Base-by-base conservation (phyloP, 2,888 invertebrate species). In the Cryptocephalus primarius region DNA sequence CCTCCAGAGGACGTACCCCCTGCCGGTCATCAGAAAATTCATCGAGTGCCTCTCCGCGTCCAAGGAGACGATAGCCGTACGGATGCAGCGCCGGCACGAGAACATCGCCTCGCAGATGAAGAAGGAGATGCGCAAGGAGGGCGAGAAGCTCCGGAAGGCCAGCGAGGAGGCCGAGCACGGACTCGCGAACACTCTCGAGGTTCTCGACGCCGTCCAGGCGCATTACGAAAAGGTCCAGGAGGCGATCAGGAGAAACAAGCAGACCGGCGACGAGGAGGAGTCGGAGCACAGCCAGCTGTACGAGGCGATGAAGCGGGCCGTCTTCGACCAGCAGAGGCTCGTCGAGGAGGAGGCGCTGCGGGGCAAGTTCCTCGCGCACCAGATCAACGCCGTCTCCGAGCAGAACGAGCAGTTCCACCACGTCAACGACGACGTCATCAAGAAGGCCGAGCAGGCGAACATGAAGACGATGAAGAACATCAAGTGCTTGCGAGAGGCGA, bases 311-410 rank as follows among this genome's bases (percentile, higher is more conserved):
- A 60, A 61, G 41, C 56, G 50, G 4, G 63, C 68, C 4, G 54
- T 69, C 8, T 55, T 58, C 39, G 68, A 68, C 44, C 66, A 67
- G 4, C 69, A 70, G 44, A 61, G 59, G 48, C 56, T 59, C 43
- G 69, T 69, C 6, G 70, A 69, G 55, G 63, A 67, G 45, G 70
- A 71, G 50, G 67, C 69, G 0, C 62, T 62, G 31, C 57, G 60
- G 13, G 70, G 70, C 2, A 66, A 64, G 47, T 55, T 60, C 45
- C 54, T 71, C 31, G 65, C 66, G 1, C 63, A 62, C 13, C 62
- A 70, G 57, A 69, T 70, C 11, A 68, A 69, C 46, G 58, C 55
- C 8, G 53, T 69, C 4, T 63, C 59, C 40, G 63, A 61, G 22
- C 67, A 68, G 51, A 63, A 60, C 2, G 65, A 66, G 46, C 49